A percentile compares a stretch with the other conserved stretches of the same genome.
phyloP scores from a whole-genome alignment of 2,888 invertebrate genomes.

The Pinctada fucata region DNA sequence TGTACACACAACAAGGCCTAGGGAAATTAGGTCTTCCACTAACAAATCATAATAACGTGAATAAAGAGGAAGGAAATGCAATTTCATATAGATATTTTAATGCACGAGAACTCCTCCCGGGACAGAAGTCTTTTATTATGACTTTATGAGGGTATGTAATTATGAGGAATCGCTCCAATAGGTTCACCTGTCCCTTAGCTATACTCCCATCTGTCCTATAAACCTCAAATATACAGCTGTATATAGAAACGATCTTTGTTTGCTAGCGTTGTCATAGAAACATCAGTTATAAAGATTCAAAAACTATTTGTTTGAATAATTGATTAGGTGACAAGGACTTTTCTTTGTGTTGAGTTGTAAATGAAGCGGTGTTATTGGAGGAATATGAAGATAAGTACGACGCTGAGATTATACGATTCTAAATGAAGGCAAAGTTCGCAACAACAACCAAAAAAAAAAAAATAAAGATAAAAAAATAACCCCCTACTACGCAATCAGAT shows the following conservation, averaged over 20 bases:
- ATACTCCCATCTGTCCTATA: neutral
- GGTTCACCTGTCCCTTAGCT: neutral
- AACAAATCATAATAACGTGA: neutral
- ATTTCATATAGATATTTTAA: neutral
- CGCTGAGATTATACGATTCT: too few relatives aligned
- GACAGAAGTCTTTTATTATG: too few relatives aligned
- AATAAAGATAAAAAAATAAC: too few relatives aligned
- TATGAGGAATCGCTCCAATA: neutral
- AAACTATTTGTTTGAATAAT: slow-evolving; percentile 4
- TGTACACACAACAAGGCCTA: too few relatives aligned
- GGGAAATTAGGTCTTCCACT: too few relatives aligned
- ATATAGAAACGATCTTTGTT: neutral
- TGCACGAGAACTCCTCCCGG: too few relatives aligned
- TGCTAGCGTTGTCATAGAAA: neutral
- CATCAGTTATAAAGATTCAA: neutral
- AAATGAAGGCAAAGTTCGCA: too few relatives aligned
- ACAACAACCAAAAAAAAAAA: too few relatives aligned
- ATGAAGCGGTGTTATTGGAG: neutral
- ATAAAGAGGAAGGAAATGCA: neutral
- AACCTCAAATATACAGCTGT: neutral
- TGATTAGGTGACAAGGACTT: neutral
- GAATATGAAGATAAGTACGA: neutral
- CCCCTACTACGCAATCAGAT: too few relatives aligned
- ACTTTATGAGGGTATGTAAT: neutral
- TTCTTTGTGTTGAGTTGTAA: neutral